Evolutionary conservation across 2,113 vertebrate genomes (phyloP).

Genomic region (Trematomus loennbergii): DNA sequence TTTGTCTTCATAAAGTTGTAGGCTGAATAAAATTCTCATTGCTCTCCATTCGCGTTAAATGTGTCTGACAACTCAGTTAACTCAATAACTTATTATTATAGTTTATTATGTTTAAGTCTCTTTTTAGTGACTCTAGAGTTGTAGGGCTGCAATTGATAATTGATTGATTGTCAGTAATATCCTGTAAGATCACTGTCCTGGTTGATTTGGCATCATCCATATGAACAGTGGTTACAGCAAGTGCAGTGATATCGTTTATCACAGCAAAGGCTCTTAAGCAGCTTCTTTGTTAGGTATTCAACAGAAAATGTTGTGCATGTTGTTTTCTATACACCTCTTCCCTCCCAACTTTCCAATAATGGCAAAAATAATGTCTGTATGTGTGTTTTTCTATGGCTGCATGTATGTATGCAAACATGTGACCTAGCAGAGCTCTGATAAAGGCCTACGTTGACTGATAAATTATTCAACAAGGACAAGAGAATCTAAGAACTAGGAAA

Average conservation of each 20-base stretch:
- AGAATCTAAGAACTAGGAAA: conserved; percentile 51
- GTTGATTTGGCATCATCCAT: background rate
- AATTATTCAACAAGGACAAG: conserved; percentile 80
- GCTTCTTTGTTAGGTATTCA: background rate
- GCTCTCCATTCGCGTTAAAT: background rate
- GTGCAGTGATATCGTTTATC: background rate
- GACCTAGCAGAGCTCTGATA: conserved; percentile 59
- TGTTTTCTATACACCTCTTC: too few species aligned
- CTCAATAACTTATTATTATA: too few species aligned
- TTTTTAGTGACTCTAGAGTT: background rate
- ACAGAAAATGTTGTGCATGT: background rate
- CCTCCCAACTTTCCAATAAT: too few species aligned
- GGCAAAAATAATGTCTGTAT: too few species aligned
- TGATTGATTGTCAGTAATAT: conserved; percentile 1
- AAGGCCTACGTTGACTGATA: conserved; percentile 59
- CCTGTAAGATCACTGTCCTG: background rate
- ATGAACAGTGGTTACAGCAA: background rate
- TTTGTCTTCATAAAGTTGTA: background rate
- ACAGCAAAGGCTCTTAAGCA: background rate
- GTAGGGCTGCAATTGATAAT: background rate
- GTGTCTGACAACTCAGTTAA: background rate
- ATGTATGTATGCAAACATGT: conserved; percentile 36
- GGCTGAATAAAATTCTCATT: background rate
- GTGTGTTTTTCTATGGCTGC: too few species aligned
- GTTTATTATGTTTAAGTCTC: background rate